Evolutionary conservation across 1,140 invertebrate species (phyloP).

Genomic region (Solenopsis invicta): DNA sequence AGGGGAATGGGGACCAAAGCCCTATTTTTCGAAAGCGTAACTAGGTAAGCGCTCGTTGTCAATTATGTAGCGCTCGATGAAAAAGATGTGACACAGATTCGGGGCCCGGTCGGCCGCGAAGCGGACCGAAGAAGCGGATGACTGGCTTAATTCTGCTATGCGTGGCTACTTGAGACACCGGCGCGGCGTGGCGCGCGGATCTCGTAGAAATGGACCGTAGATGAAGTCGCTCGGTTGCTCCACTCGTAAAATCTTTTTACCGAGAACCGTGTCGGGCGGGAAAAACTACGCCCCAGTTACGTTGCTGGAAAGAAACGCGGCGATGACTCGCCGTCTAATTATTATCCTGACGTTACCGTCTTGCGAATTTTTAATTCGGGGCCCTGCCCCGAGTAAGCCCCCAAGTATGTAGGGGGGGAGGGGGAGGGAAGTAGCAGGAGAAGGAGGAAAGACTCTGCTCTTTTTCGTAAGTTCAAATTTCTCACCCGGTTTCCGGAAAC

Average conservation of each 20-base stretch:
- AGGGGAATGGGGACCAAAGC: background rate
- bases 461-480: conserved; percentile 21
- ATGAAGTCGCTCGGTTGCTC: conserved; percentile 23
- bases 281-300: conserved; percentile 67
- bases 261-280: conserved; percentile 32
- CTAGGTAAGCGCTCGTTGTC: conserved; percentile 65
- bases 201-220: conserved; percentile 61
- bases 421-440: too few species aligned
- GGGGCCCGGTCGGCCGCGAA: background rate
- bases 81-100: conserved; percentile 65
- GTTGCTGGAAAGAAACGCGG: conserved; percentile 67
- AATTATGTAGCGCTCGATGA: conserved; percentile 52
- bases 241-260: conserved; percentile 67
- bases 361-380: conserved; percentile 44
- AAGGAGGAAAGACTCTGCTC: background rate
- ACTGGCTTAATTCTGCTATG: conserved; percentile 44
- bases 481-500: background rate
- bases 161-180: background rate
- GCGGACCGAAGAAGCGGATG: conserved; percentile 56
- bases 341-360: conserved; percentile 37
- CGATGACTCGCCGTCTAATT: conserved; percentile 48
- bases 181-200: background rate
- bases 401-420: background rate
- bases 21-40: conserved; percentile 66
- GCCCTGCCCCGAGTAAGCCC: background rate